Evolutionary conservation across 2,888 invertebrate genomes (phyloP), one percentile per base, ranked within the genome.

Genomic region (Melolontha melolontha): DNA sequence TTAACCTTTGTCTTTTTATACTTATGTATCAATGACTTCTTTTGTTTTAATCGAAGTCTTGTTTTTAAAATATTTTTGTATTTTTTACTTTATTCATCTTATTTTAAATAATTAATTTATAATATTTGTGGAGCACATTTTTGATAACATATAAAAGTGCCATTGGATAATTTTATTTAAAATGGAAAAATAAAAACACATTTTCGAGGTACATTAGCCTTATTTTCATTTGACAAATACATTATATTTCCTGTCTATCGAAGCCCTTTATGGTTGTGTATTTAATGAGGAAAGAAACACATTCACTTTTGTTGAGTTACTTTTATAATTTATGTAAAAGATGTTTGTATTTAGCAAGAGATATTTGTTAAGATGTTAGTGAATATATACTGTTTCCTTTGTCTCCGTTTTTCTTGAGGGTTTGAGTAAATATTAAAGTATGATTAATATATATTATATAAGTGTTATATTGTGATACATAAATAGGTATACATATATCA

Each of bases 401-500:
- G 40, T 39, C 47, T 16, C 11, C 10, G 34, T 34, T 34, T 34
- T 34, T 34, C 10, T 34, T 6, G 10, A 34, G 17, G 27, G 29
- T 62, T 59, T 62, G 47, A 47, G 34, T 47, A 62, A 42, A 34
- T 34, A 34, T 34, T 34, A 34, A 34, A 34, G 8, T 34, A 34
- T 34, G 6, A 34, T 22, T 22, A 34, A 34, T 34, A 34, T 34
- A 8, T 62, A 62, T 44, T 62, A 39, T 39, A 51, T 64, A 54
- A 54, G 54, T 42, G 64, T 64, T 64, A 39, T 41, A 51, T 64
- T 51, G 64, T 64, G 64, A 64, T 64, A 64, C 44, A 64, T 64
- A 64, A 62, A 47, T 62, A 62, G 49, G 34, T 62, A 62, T 62
- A 22, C 22, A 22, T 22, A 34, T 62, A 17, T 34, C 47, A 49